phyloP scores from a whole-genome alignment of 2,797 vertebrate species.

The Tolypeutes matacus region DNA sequence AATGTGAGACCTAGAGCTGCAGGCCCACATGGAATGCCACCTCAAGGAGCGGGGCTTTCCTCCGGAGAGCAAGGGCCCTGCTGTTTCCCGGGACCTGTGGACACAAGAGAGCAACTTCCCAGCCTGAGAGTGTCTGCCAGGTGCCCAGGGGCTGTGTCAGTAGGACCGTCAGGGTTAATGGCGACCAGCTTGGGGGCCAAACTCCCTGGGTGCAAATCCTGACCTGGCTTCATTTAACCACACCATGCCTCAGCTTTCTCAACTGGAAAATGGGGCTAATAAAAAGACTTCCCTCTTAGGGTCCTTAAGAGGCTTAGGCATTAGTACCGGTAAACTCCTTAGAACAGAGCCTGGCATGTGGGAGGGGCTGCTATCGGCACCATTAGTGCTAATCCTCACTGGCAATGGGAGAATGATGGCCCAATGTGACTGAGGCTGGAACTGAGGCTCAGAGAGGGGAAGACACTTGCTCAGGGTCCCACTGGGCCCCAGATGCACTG shows the following conservation, averaged over 20 bases:
- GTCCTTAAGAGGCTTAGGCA: background rate
- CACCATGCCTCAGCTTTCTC: background rate
- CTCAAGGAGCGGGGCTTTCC: slow-evolving; percentile 59
- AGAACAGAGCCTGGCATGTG: background rate
- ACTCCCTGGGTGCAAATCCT: background rate
- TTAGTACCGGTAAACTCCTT: background rate
- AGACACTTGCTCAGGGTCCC: background rate
- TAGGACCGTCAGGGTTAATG: fast-evolving
- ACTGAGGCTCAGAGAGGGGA: background rate
- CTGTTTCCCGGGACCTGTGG: background rate
- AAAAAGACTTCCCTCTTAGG: background rate
- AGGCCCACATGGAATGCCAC: background rate
- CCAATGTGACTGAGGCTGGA: fast-evolving
- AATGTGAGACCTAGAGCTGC: slow-evolving; percentile 63
- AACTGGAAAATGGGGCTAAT: background rate
- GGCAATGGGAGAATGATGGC: background rate
- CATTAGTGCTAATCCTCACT: background rate
- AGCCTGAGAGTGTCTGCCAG: background rate
- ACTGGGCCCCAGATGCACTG: fast-evolving
- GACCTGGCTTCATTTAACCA: background rate
- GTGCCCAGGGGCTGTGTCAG: background rate
- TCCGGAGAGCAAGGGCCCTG: background rate
- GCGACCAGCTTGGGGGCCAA: background rate
- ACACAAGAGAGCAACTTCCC: fast-evolving
- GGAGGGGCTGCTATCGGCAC: background rate